phyloP scores from a whole-genome alignment of 2,113 vertebrate genomes.

The Corvus hawaiiensis region DNA sequence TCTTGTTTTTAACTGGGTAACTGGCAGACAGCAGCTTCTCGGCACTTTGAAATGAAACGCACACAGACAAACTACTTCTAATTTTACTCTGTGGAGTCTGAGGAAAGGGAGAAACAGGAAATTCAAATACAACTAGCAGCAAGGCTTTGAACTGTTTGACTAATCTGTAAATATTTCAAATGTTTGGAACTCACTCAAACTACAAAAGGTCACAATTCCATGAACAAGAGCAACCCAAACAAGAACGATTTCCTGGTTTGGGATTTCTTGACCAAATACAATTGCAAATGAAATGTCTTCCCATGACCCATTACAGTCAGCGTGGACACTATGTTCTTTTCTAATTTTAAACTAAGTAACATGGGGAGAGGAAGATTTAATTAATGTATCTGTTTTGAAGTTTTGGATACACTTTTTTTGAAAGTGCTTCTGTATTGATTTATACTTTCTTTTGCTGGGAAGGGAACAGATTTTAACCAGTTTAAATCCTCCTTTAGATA shows the following conservation, averaged over 20 bases:
- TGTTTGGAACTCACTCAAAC: background rate
- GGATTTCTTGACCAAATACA: slow-evolving; percentile 24
- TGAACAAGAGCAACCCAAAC: slow-evolving; percentile 36
- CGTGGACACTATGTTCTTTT: slow-evolving; percentile 24
- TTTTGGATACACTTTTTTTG: background rate
- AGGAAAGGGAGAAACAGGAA: slow-evolving; percentile 9
- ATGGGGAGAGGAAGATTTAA: background rate
- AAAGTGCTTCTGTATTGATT: background rate
- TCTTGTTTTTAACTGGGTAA: background rate
- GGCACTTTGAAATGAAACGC: background rate
- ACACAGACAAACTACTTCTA: background rate
- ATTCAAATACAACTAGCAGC: background rate
- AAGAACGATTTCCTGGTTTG: slow-evolving; percentile 30
- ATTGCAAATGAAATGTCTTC: slow-evolving; percentile 1
- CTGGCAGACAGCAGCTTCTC: background rate
- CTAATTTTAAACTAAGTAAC: slow-evolving; percentile 4
- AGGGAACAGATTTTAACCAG: background rate
- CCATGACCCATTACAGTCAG: background rate
- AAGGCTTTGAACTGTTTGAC: background rate
- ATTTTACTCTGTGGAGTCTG: slow-evolving; percentile 38
- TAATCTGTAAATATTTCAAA: slow-evolving; percentile 42
- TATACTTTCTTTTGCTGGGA: background rate
- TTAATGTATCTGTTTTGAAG: background rate
- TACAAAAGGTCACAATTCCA: slow-evolving; percentile 42
- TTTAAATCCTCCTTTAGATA: background rate